Conservation (phyloP, 1,140 invertebrate genomes). For the Anastatus disparis region DNA sequence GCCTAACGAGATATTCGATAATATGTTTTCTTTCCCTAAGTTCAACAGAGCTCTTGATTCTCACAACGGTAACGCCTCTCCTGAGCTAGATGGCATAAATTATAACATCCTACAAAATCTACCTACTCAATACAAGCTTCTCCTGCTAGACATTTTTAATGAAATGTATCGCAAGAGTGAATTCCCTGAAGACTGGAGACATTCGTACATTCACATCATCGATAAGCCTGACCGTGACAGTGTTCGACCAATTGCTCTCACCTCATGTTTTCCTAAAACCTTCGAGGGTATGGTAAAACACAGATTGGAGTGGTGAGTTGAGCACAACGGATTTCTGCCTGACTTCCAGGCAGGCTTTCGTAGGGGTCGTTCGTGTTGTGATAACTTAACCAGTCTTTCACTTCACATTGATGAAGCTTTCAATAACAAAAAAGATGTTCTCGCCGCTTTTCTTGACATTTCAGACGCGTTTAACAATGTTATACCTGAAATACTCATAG, state of each 20-base stretch:
- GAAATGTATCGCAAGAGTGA: neutral
- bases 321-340: no score
- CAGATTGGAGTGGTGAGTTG: no score
- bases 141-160: conserved; percentile 15
- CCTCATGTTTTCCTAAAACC: neutral
- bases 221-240: neutral
- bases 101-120: neutral
- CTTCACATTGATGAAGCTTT: no score
- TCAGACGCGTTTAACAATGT: no score
- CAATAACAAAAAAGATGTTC: no score
- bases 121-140: neutral
- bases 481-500: no score
- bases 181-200: conserved; percentile 4
- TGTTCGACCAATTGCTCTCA: neutral
- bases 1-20: no score
- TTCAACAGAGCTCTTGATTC: no score
- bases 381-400: conserved; percentile 38
- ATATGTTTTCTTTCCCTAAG: no score
- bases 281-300: neutral
- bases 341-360: no score
- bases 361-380: neutral
- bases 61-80: no score
- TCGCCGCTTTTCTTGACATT: no score
- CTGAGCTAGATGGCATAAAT: neutral
- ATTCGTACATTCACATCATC: neutral